Conservation (phyloP, 1,140 invertebrate genomes). For the Bombus huntii region DNA sequence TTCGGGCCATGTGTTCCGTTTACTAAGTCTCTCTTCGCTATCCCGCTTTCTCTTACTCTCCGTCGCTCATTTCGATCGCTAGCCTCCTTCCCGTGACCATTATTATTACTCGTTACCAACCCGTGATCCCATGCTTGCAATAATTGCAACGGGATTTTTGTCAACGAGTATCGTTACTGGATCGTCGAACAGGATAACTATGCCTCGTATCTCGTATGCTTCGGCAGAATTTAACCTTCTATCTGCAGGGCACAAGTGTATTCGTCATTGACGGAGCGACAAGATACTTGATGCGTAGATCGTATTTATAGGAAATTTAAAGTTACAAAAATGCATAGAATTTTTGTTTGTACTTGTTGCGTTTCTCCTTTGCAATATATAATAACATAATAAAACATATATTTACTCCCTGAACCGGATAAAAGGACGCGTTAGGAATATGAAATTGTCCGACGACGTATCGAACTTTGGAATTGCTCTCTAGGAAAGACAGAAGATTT, state of each 20-base stretch:
- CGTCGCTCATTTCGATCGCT: conserved; percentile 2
- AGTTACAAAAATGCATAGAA: not conserved
- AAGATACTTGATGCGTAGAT: no score
- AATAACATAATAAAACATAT: no score
- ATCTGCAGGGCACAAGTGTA: not conserved
- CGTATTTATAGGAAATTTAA: not conserved
- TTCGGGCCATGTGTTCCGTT: conserved; percentile 79
- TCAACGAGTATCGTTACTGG: conserved; percentile 14
- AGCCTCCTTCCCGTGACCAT: not conserved
- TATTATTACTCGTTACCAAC: conserved; percentile 31
- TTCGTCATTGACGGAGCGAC: not conserved
- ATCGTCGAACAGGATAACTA: not conserved
- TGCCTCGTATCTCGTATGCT: no score
- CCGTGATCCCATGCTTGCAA: conserved; percentile 22
- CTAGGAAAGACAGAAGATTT: not conserved
- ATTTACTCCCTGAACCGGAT: not conserved
- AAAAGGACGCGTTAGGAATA: not conserved
- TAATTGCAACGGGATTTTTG: conserved; percentile 41
- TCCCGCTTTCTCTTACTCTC: conserved; percentile 55
- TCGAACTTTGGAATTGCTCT: not conserved
- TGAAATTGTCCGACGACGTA: not conserved
- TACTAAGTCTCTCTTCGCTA: conserved; percentile 59
- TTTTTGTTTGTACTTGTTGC: not conserved
- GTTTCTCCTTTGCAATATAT: not conserved
- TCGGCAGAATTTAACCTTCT: not conserved